These are phyloP conservation scores for Pygathrix nemaeus DNA, from an alignment of 2,113 vertebrate genomes.

Conservation along the genomic window DNA sequence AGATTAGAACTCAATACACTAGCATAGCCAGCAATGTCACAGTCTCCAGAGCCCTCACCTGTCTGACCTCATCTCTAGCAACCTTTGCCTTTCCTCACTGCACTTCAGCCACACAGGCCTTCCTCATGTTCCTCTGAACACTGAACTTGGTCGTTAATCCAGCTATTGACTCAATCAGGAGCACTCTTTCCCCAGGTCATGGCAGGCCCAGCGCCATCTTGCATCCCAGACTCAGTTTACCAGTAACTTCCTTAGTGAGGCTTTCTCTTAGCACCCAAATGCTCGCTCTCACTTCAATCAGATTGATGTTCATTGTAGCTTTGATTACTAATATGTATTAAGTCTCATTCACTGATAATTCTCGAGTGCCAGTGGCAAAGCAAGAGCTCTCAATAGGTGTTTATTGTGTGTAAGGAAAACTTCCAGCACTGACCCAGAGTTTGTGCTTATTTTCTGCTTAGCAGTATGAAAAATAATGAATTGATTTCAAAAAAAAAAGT, in stretches of 20 bases:
- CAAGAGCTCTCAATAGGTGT: background rate
- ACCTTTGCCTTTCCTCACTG: background rate
- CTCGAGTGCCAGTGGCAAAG: too few relatives aligned
- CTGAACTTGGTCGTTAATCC: too few relatives aligned
- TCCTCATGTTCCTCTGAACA: background rate
- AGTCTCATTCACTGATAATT: background rate
- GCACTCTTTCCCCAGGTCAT: background rate
- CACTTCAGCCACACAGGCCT: background rate
- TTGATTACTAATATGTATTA: background rate
- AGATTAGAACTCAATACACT: background rate
- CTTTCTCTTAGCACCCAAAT: background rate
- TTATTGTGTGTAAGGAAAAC: background rate
- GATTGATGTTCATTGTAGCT: background rate
- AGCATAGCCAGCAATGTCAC: too few relatives aligned
- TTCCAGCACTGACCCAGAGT: background rate
- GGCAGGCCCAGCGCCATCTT: background rate
- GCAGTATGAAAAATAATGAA: conserved; percentile 45
- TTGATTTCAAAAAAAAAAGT: conserved; percentile 40
- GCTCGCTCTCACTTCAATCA: background rate
- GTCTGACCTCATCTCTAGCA: background rate
- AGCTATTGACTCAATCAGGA: background rate
- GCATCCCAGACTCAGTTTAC: background rate
- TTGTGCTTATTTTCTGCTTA: background rate
- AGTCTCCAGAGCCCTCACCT: background rate
- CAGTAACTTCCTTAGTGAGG: background rate